These are phyloP conservation scores for Megaceryle torquata DNA, from an alignment of 2,113 vertebrate species.

Conservation along the genomic window DNA sequence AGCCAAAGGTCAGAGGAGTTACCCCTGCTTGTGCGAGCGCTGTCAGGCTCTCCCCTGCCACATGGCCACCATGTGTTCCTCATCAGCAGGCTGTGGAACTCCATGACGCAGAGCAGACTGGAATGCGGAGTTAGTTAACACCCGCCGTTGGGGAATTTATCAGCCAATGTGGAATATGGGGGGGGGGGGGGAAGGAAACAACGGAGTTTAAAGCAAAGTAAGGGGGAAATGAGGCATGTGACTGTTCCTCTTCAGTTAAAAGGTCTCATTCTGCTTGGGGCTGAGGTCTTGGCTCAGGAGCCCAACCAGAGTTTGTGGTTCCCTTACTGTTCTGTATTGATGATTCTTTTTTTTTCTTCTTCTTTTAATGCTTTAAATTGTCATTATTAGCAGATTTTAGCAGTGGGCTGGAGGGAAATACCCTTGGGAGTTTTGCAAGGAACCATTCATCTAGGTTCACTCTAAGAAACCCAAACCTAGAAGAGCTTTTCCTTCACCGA, in stretches of 20 bases:
- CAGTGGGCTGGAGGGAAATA: neutral
- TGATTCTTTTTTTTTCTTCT: neutral
- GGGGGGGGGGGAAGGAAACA: conserved; percentile 3
- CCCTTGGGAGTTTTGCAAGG: neutral
- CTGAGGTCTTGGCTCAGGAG: neutral
- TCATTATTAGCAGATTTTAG: neutral
- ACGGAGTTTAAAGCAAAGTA: conserved; percentile 51
- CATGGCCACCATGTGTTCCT: conserved; percentile 73
- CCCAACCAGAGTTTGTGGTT: neutral
- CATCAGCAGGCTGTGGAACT: conserved; percentile 71
- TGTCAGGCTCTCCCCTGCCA: conserved; percentile 63
- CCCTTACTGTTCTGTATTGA: neutral
- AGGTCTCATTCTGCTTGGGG: conserved; percentile 19
- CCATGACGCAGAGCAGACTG: conserved; percentile 72
- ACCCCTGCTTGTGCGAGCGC: conserved; percentile 41
- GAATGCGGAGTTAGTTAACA: conserved; percentile 73
- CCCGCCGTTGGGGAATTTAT: conserved; percentile 67
- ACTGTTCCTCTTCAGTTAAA: conserved; percentile 54
- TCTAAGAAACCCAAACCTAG: neutral
- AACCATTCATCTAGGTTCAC: neutral
- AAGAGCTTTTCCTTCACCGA: neutral
- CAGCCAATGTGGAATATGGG: conserved; percentile 56
- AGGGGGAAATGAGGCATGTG: conserved; percentile 61
- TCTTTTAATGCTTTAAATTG: neutral
- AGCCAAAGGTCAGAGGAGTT: conserved; percentile 67